Evolutionary conservation across 2,888 invertebrate genomes (phyloP), one percentile per base, ranked within the genome.

Genomic region (Blastobasis adustella): DNA sequence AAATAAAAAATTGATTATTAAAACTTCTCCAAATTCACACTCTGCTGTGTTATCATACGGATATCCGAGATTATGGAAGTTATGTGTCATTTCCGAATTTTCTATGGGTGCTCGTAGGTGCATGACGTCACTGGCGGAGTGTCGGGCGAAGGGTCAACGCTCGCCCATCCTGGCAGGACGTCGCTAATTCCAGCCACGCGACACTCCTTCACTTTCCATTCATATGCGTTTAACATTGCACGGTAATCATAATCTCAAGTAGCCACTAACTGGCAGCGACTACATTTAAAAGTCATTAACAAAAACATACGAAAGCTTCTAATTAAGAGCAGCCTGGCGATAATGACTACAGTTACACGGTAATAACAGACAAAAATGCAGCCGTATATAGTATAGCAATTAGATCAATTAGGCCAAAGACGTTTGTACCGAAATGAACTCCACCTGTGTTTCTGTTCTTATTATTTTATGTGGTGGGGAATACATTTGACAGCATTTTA

Each of bases 91-190:
- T 23, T 23, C 23, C 23, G 23, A 23, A 23, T 23, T 23, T 23
- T 23, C 23, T 23, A 23, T 44, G 1, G 5, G 44, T 7, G 44
- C 6, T 44, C n/a, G 4, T 4, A 44, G 8, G 9, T 10, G 9
- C 0, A 6, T 49, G 49, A 43, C 42, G 43, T 49, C 49, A 49
- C 7, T 44, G 44, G 37, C 23, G 41, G 23, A 23, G 23, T 9
- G 41, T 7, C 36, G 37, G 9, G 37, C 37, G 44, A 45, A 41
- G 46, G 81, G 80, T 82, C 80, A 84, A 79, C 68, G 84, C 57
- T 74, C 83, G 72, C 62, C 62, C 75, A 77, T 81, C 79, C 81
- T 76, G 79, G 64, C 82, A 83, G 85, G 84, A 85, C 79, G 79
- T 76, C 71, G 70, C 74, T 82, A 81, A 82, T 83, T 82, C 82